phyloP scores from a whole-genome alignment of 2,797 vertebrate genomes.

The Phoeniculus purpureus region DNA sequence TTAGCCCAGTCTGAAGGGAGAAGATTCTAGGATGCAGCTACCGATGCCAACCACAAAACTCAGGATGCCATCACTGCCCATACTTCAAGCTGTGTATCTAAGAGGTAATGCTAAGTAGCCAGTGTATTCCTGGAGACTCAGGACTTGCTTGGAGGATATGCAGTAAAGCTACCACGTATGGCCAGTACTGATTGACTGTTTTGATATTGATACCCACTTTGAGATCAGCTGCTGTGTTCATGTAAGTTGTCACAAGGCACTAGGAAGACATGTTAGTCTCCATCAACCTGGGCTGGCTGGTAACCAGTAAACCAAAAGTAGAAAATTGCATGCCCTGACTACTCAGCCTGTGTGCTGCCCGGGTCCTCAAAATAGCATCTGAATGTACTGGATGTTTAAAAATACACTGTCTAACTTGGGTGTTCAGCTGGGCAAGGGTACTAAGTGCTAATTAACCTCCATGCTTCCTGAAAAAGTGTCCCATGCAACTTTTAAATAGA shows the following conservation, averaged over 20 bases:
- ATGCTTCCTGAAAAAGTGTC: background rate
- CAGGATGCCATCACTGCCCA: fast-evolving
- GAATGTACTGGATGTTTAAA: background rate
- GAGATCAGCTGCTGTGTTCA: background rate
- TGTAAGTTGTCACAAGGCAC: background rate
- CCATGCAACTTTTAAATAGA: background rate
- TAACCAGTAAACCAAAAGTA: background rate
- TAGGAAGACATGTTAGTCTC: background rate
- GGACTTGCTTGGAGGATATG: background rate
- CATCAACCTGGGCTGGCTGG: background rate
- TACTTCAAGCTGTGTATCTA: background rate
- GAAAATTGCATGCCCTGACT: background rate
- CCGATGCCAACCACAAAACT: background rate
- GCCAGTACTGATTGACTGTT: background rate
- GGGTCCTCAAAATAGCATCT: background rate
- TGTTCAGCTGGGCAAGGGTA: background rate
- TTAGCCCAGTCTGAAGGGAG: background rate
- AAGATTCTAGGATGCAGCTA: background rate
- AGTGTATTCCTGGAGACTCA: background rate
- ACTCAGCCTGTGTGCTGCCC: background rate
- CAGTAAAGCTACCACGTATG: background rate
- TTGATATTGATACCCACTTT: constrained; percentile 5
- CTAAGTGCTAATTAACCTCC: background rate
- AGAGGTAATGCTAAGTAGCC: background rate
- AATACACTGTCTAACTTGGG: background rate